Evolutionary conservation across 2,113 vertebrate genomes (phyloP).

Genomic region (Terrapene triunguis): DNA sequence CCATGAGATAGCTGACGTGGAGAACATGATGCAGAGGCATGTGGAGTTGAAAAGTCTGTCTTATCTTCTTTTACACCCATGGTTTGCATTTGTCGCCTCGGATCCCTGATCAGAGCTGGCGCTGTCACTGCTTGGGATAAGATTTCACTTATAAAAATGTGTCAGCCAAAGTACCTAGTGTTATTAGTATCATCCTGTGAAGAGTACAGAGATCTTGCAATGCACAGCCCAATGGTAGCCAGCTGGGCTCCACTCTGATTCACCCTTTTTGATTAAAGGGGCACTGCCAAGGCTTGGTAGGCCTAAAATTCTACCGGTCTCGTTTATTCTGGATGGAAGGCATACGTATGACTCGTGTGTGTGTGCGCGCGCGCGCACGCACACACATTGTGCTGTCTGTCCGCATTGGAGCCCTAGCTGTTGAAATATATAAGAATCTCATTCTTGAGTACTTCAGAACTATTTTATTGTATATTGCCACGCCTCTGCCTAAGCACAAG

Average conservation of each 20-base stretch:
- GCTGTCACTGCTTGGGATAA: not conserved
- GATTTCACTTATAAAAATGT: not conserved
- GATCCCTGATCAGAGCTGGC: not conserved
- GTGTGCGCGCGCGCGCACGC: rapidly evolving
- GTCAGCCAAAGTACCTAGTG: constrained; percentile 11
- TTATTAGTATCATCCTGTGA: not conserved
- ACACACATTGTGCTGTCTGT: not conserved
- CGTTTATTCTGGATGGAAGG: not conserved
- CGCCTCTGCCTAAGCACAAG: not conserved
- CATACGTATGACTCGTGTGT: not conserved
- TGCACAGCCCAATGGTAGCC: not conserved
- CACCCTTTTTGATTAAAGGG: not conserved
- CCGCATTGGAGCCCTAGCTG: not conserved
- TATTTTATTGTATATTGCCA: not conserved
- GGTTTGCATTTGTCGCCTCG: not conserved
- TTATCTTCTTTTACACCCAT: not conserved
- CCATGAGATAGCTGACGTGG: not conserved
- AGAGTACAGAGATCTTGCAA: not conserved
- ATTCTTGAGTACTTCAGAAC: not conserved
- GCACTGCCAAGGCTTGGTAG: not conserved
- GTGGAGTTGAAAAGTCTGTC: not conserved
- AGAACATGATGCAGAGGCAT: not conserved
- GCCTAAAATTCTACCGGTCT: not conserved
- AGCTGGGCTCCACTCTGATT: not conserved
- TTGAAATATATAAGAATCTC: not conserved